Conservation (phyloP, 2,797 vertebrate genomes). For the Cirrhinus molitorella region DNA sequence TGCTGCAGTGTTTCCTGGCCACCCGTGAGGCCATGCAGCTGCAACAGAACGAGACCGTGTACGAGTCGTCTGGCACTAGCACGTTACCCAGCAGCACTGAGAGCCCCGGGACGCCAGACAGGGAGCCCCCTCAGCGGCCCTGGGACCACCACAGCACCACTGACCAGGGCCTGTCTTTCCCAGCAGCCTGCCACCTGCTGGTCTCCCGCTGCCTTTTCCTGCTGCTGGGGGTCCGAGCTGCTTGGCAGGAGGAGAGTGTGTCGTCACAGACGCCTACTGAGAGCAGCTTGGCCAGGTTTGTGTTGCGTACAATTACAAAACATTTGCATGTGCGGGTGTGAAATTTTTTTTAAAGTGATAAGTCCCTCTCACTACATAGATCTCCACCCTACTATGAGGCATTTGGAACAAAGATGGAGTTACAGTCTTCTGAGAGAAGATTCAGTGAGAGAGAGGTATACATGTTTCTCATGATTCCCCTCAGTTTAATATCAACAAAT, state of each 20-base stretch:
- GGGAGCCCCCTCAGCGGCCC: slow-evolving; percentile 69
- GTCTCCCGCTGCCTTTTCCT: slow-evolving; percentile 84
- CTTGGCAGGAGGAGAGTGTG: slow-evolving; percentile 77
- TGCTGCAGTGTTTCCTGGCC: slow-evolving; percentile 84
- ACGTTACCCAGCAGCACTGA: slow-evolving; percentile 80
- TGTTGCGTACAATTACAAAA: slow-evolving; percentile 31
- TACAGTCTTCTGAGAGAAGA: slow-evolving; percentile 26
- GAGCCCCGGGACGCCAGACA: slow-evolving; percentile 76
- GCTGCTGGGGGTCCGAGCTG: slow-evolving; percentile 79
- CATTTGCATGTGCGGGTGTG: slow-evolving; percentile 14
- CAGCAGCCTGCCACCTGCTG: slow-evolving; percentile 79
- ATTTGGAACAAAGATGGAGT: slow-evolving; percentile 36
- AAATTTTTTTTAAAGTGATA: background rate
- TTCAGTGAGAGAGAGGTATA: slow-evolving; percentile 42
- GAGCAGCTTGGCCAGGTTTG: slow-evolving; percentile 67
- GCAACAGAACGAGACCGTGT: slow-evolving; percentile 83
- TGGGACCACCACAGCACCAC: slow-evolving; percentile 72
- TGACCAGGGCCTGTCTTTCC: slow-evolving; percentile 78
- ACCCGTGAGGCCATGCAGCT: slow-evolving; percentile 85
- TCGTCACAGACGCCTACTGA: slow-evolving; percentile 54
- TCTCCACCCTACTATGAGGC: slow-evolving; percentile 30
- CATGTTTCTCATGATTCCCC: background rate
- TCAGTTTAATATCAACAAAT: background rate
- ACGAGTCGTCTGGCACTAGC: slow-evolving; percentile 84
- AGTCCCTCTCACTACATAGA: slow-evolving; percentile 12